Evolutionary conservation across 2,797 vertebrate genomes (phyloP), one percentile per base, ranked within the genome.

Genomic region (Stomatorhinus walkeri): DNA sequence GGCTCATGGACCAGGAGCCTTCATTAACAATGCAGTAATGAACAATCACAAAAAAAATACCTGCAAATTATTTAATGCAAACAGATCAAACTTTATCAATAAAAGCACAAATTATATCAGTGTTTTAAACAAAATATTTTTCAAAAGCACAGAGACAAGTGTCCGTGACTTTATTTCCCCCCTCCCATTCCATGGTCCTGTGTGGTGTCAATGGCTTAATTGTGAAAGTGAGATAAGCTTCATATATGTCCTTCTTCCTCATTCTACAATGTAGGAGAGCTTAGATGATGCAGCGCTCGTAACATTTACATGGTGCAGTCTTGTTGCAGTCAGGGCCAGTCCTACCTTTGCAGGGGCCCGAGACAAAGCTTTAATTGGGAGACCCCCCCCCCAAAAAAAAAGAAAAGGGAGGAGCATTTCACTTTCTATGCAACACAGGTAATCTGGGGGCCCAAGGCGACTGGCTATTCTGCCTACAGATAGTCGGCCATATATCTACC

Each of bases 141-240:
- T 32, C 28, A 14, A 72, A 16, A 40, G 12, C 68, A 36, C 0
- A 76, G 1, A 79, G 72, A 79, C 5, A 19, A 76, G 68, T 76
- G 72, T 4, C 16, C 28, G 28, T 72, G 68, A 4, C 28, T 36
- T 24, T 14, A 32, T 64, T 1, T 19, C 5, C 19, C 54, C 2
- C 56, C 8, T 3, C 22, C 0, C 6, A 59, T 59, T 4, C 22
- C 24, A 32, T 28, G 24, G 24, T 68, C 61, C 24, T 6, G 40
- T 14, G 88, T 14, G 48, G 7, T 68, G 43, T 61, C 4, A 6
- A 5, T 88, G 43, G n/a, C 8, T 83, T 24, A 43, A n/a, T 52
- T 59, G 24, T 51, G 43, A 49, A 86, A 85, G 43, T 85, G 56
- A 68, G 85, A 87, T 56, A 59, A 86, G 43, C 54, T 85, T 28